Conservation (phyloP, 2,113 vertebrate species). For the Scomber scombrus region DNA sequence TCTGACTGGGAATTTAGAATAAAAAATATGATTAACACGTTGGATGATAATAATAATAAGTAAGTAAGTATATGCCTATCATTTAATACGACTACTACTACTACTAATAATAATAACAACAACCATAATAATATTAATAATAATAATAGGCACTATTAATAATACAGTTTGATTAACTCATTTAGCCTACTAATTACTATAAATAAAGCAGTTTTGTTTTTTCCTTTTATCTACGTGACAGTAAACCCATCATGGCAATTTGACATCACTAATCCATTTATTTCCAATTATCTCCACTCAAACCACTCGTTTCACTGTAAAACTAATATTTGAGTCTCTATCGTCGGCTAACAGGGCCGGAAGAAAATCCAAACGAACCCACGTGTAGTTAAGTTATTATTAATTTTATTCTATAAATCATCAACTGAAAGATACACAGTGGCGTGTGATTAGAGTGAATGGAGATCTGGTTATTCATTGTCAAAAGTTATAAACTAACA, state of each 20-base stretch:
- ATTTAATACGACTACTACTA: not conserved
- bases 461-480: conserved; percentile 95
- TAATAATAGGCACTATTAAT: not conserved
- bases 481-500: conserved; percentile 90
- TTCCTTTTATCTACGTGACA: not conserved
- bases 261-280: not conserved
- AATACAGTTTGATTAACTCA: not conserved
- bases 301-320: conserved; percentile 18
- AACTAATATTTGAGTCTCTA: conserved; percentile 57
- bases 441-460: conserved; percentile 90
- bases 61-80: too few species aligned
- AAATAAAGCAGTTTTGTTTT: not conserved
- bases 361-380: conserved; percentile 85
- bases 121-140: not conserved
- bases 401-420: conserved; percentile 99
- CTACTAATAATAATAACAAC: not conserved
- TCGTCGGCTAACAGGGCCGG: conserved; percentile 24
- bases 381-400: conserved; percentile 94
- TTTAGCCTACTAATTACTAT: not conserved
- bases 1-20: not conserved
- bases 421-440: conserved; percentile 98
- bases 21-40: not conserved
- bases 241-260: not conserved
- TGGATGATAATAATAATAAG: not conserved
- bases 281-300: conserved; percentile 35